Evolutionary conservation across 2,113 vertebrate species (phyloP), one percentile per base, ranked within the genome.

Genomic region (Delphinapterus leucas): DNA sequence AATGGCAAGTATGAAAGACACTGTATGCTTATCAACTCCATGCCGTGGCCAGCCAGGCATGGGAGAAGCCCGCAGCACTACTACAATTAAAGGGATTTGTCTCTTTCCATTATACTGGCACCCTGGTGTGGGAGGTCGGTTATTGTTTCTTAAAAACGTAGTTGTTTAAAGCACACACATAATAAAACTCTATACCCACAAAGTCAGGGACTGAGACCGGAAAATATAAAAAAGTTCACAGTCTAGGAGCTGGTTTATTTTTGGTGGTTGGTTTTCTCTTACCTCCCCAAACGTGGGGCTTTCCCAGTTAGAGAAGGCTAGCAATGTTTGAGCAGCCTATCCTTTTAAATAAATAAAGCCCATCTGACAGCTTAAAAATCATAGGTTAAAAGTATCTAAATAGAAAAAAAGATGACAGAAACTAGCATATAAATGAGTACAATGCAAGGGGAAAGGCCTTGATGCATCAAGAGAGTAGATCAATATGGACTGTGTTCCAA

Each of bases 21-120:
- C 90, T 97, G 71, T 71, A 87, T 74, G 97, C 98, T 97, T 98
- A 98, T 98, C 98, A 98, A 97, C 97, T 96, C 98, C 97, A 98
- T 93, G 97, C 97, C 90, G 93, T 85, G 96, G 98, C 98, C 98
- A 98, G 97, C 85, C 97, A 97, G 81, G 82, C 98, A 98, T 1
- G 3, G 90, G 96, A 95, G 95, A 98, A 97, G 96, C 74, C 74
- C 85, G 47, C 67, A 98, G 91, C 68, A 79, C 95, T 97, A 97
- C 92, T 97, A 71, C 86, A 98, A 98, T 98, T 98, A 98, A 4
- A 95, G 89, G 98, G 79, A 91, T 97, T 97, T 96, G 97, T 95
- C 88, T 96, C 87, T 93, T 97, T 97, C 95, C 95, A 95, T 97
- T 98, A 89, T 68, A 97, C 79, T 70, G n/a, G 44, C 76, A 68